Conservation (phyloP, 2,888 invertebrate genomes). For the Orchesellides sinensis region DNA sequence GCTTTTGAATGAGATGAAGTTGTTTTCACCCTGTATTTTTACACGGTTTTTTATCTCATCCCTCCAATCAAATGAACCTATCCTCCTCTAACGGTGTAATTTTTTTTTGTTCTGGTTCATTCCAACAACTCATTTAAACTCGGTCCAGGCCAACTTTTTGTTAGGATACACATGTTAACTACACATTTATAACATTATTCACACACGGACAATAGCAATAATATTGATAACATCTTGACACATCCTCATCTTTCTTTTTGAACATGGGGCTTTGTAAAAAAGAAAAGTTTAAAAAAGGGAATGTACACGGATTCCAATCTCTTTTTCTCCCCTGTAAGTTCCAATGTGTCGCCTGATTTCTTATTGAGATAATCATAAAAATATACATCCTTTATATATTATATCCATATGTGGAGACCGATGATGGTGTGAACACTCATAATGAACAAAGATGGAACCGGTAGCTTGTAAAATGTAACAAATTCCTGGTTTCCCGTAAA, state of each 20-base stretch:
- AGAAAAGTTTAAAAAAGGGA: not conserved
- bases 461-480: slow-evolving; percentile 41
- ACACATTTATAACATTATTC: no score
- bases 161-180: no score
- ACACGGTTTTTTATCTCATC: not conserved
- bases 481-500: slow-evolving; percentile 41
- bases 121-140: slow-evolving; percentile 15
- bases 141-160: no score
- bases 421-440: slow-evolving; percentile 13
- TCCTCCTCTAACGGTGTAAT: slow-evolving; percentile 12
- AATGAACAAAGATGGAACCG: not conserved
- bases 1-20: slow-evolving; percentile 20
- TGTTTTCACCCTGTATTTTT: slow-evolving; percentile 9
- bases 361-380: not conserved
- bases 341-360: slow-evolving; percentile 25
- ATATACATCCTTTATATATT: not conserved
- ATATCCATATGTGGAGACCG: not conserved
- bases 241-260: not conserved
- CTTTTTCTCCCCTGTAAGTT: not conserved
- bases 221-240: slow-evolving; percentile 14
- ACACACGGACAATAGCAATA: no score
- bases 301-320: not conserved
- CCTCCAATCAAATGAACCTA: not conserved
- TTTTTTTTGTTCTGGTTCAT: not conserved
- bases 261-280: not conserved